A percentile compares a stretch with the other conserved stretches of the same genome.
These are phyloP conservation scores for Drosophila limbata DNA, from an alignment of 2,888 invertebrate species.

Conservation along the genomic window DNA sequence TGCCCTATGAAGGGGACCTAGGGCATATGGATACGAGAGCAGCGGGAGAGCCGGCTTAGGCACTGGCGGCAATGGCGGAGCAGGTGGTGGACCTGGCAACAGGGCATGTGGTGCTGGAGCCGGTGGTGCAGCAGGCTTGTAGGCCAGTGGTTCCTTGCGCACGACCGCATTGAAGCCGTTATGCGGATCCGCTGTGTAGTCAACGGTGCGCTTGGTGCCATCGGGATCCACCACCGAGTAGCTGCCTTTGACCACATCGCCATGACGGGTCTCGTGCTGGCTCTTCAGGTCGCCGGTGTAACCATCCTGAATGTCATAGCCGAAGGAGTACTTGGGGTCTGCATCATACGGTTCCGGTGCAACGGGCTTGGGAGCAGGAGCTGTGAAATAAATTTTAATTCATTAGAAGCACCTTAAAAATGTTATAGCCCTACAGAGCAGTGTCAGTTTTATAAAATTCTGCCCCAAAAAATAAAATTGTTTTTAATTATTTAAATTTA, in stretches of 20 bases:
- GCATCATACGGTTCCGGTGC: conserved; percentile 84
- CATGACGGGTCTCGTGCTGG: conserved; percentile 88
- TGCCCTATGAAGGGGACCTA: conserved; percentile 47
- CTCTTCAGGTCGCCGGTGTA: conserved; percentile 86
- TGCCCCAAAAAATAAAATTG: background rate
- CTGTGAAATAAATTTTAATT: conserved; percentile 3
- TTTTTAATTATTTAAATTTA: too few species aligned
- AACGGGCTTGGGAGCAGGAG: conserved; percentile 71
- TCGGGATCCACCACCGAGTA: conserved; percentile 87
- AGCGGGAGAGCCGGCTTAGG: conserved; percentile 61
- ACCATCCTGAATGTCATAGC: conserved; percentile 86
- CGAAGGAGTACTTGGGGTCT: conserved; percentile 86
- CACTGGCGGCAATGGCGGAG: conserved; percentile 74
- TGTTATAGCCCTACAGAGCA: background rate
- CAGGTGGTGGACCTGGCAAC: conserved; percentile 58
- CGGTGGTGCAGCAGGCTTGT: conserved; percentile 71
- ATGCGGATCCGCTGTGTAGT: conserved; percentile 87
- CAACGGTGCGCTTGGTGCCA: conserved; percentile 88
- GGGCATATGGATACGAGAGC: conserved; percentile 64
- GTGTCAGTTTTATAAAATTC: background rate
- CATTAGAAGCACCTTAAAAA: background rate
- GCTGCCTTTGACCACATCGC: conserved; percentile 88
- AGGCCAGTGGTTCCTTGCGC: conserved; percentile 83
- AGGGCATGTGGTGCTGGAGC: conserved; percentile 56
- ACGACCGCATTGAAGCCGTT: conserved; percentile 85